phyloP scores from a whole-genome alignment of 2,888 invertebrate species.

The Platypus cylindrus region DNA sequence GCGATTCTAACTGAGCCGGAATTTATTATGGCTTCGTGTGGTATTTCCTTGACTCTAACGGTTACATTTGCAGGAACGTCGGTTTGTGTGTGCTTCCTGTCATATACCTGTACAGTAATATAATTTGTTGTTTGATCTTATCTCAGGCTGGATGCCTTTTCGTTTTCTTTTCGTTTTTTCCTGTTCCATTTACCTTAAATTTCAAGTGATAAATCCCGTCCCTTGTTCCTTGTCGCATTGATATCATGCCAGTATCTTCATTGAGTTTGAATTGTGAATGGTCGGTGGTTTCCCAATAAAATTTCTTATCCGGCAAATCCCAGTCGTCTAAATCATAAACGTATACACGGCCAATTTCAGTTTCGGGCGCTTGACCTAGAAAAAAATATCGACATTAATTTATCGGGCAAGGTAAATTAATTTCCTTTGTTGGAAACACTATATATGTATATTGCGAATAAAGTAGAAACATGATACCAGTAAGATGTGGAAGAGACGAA shows the following conservation, averaged over 20 bases:
- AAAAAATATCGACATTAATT: too few relatives aligned
- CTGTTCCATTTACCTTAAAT: constrained; percentile 45
- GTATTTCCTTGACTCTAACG: constrained; percentile 86
- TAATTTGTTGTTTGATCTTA: background rate
- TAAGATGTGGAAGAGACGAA: too few relatives aligned
- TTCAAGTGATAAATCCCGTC: constrained; percentile 73
- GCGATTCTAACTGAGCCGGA: constrained; percentile 89
- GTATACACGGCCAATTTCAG: constrained; percentile 67
- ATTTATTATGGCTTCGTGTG: constrained; percentile 89
- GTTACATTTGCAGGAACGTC: constrained; percentile 95
- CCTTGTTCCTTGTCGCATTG: constrained; percentile 80
- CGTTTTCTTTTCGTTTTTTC: too few relatives aligned
- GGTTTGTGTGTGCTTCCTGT: constrained; percentile 87
- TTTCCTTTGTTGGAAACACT: too few relatives aligned
- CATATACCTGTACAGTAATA: constrained; percentile 41
- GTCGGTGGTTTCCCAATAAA: constrained; percentile 82
- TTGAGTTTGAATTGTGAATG: constrained; percentile 76
- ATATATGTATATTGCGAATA: too few relatives aligned
- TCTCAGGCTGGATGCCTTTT: too few relatives aligned
- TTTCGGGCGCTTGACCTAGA: constrained; percentile 28
- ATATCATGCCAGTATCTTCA: constrained; percentile 88
- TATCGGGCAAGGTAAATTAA: too few relatives aligned
- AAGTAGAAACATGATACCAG: too few relatives aligned
- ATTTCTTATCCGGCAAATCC: constrained; percentile 96
- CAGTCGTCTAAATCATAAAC: constrained; percentile 97